Percentiles rank a stretch among this genome's conserved stretches.
These are phyloP conservation scores for Trididemnum nubilum DNA, from an alignment of 23 tunicate species.

Conservation along the genomic window DNA sequence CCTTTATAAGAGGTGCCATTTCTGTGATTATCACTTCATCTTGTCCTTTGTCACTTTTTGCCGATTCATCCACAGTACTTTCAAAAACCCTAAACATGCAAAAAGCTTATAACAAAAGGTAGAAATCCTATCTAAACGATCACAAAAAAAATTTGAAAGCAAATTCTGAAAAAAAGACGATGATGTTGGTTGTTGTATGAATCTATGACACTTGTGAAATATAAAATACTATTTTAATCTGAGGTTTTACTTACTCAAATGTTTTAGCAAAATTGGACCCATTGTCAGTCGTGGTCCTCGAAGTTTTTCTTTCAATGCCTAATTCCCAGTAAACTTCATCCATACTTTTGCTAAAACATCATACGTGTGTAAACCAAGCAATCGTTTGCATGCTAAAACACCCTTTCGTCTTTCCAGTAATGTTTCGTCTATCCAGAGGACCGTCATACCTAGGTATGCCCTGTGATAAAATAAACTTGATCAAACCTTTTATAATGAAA, in stretches of 20 bases:
- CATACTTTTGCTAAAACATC: neutral
- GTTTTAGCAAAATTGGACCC: slow-evolving; percentile 23
- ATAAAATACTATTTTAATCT: neutral
- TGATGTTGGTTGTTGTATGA: too few species aligned
- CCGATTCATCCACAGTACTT: neutral
- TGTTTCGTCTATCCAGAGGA: slow-evolving; percentile 10
- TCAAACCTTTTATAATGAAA: neutral
- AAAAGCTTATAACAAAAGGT: neutral
- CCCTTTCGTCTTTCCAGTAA: slow-evolving; percentile 16
- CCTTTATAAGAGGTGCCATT: neutral
- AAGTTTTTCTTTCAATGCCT: slow-evolving; percentile 1
- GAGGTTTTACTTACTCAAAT: slow-evolving; percentile 14
- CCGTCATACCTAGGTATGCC: slow-evolving; percentile 27
- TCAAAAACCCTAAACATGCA: neutral
- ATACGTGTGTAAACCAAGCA: neutral
- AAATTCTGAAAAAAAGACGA: too few species aligned
- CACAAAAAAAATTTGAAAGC: too few species aligned
- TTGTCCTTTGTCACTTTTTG: neutral
- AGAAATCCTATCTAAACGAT: neutral
- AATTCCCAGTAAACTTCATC: slow-evolving; percentile 8
- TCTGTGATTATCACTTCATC: neutral
- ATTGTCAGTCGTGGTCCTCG: slow-evolving; percentile 20
- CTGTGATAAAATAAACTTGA: slow-evolving; percentile 7
- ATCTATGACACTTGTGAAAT: neutral
- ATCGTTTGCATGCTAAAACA: slow-evolving; percentile 13